These are phyloP conservation scores for Macrostomum cliftonense DNA, from an alignment of 2,888 invertebrate genomes.

Conservation along the genomic window DNA sequence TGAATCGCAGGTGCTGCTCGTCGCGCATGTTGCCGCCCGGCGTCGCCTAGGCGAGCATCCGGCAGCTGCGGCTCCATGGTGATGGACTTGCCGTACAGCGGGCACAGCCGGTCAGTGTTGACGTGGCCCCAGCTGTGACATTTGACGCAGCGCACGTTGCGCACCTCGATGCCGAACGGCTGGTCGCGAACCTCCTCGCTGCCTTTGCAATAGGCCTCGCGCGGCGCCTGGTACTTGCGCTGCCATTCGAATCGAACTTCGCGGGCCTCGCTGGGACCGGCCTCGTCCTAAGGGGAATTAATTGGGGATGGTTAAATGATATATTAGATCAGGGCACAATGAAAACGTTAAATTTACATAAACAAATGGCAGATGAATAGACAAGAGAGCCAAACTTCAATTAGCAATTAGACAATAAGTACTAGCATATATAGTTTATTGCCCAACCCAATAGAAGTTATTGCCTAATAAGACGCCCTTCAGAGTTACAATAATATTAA, in stretches of 20 bases:
- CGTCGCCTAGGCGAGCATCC: slow-evolving; percentile 32
- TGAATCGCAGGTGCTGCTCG: slow-evolving; percentile 3
- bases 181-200: slow-evolving; percentile 93
- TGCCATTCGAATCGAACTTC: slow-evolving; percentile 99
- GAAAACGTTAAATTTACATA: no score
- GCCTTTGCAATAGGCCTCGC: slow-evolving; percentile 68
- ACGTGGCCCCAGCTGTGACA: slow-evolving; percentile 99
- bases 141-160: slow-evolving; percentile 82
- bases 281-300: slow-evolving; percentile 2
- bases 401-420: no score
- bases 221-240: slow-evolving; percentile 88
- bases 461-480: no score
- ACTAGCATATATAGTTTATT: no score
- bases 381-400: no score
- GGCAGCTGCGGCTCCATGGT: slow-evolving; percentile 30
- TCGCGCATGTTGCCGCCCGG: background rate
- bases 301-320: no score
- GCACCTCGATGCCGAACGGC: slow-evolving; percentile 68
- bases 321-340: no score
- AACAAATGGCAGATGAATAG: no score
- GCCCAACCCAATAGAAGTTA: no score
- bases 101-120: slow-evolving; percentile 78
- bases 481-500: no score
- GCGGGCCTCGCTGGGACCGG: slow-evolving; percentile 53
- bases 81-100: slow-evolving; percentile 48